Conservation (phyloP, 2,888 invertebrate genomes). For the Sarcophaga variegata region DNA sequence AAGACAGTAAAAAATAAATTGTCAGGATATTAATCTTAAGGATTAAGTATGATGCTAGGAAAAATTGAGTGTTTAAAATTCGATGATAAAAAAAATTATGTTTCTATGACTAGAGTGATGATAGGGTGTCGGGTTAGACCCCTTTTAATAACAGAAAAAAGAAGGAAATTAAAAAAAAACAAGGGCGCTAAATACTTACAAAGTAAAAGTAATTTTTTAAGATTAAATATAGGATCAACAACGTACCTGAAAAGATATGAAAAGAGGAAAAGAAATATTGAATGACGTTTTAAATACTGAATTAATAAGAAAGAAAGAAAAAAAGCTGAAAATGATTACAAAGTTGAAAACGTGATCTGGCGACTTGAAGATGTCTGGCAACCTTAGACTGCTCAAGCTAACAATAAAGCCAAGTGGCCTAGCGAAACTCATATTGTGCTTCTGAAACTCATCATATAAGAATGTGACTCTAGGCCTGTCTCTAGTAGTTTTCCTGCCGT, state of each 20-base stretch:
- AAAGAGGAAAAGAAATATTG: not conserved
- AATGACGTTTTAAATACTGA: too few species aligned
- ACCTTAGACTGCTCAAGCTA: too few species aligned
- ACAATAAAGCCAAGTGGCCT: too few species aligned
- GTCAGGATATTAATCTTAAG: conserved; percentile 46
- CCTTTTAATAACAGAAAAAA: not conserved
- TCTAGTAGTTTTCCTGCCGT: too few species aligned
- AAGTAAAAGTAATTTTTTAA: not conserved
- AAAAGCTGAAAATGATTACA: too few species aligned
- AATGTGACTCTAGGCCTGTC: too few species aligned
- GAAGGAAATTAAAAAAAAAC: not conserved
- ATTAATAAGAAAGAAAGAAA: too few species aligned
- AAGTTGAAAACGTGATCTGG: too few species aligned
- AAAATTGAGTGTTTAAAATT: conserved; percentile 14
- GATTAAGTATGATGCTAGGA: not conserved
- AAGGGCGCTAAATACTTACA: conserved; percentile 31
- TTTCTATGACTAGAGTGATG: not conserved
- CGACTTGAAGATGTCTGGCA: too few species aligned
- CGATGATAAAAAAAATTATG: not conserved
- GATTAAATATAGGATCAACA: not conserved
- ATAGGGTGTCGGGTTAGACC: not conserved
- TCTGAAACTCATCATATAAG: too few species aligned
- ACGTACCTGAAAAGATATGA: conserved; percentile 49
- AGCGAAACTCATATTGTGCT: too few species aligned
- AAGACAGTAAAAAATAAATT: conserved; percentile 31